Conservation (phyloP, 2,113 vertebrate genomes). For the Oncorhynchus keta region DNA sequence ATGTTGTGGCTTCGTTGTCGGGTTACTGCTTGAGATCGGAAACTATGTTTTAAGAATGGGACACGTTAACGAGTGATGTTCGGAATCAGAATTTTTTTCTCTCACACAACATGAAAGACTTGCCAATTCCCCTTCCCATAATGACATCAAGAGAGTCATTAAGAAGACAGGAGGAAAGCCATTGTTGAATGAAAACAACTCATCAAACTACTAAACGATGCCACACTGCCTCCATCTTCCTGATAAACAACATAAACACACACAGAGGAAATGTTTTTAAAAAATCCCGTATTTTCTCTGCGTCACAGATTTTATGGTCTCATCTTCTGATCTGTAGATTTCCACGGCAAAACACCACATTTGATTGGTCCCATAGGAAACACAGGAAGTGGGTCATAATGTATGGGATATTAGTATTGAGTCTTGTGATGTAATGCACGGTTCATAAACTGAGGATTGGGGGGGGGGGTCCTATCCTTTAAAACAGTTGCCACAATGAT, state of each 20-base stretch:
- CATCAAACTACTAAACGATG: background rate
- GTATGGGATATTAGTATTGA: background rate
- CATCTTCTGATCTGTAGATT: background rate
- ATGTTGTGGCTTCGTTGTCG: no score
- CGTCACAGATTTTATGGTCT: background rate
- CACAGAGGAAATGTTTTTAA: background rate
- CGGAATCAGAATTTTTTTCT: background rate
- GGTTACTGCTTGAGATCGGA: background rate
- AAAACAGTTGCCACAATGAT: no score
- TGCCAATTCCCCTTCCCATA: background rate
- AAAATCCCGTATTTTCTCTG: background rate
- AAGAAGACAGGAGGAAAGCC: background rate
- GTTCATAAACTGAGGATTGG: background rate
- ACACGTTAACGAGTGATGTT: conserved; percentile 2
- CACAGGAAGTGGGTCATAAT: background rate
- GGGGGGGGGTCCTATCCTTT: no score
- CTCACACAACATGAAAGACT: background rate
- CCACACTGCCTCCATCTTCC: background rate
- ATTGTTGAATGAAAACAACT: background rate
- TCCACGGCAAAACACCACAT: background rate
- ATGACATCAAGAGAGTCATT: background rate
- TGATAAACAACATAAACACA: no score
- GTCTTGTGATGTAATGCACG: no score
- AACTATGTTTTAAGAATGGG: background rate
- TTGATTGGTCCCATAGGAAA: background rate